Conservation (phyloP, 2,113 vertebrate genomes). For the Tragelaphus imberbis region DNA sequence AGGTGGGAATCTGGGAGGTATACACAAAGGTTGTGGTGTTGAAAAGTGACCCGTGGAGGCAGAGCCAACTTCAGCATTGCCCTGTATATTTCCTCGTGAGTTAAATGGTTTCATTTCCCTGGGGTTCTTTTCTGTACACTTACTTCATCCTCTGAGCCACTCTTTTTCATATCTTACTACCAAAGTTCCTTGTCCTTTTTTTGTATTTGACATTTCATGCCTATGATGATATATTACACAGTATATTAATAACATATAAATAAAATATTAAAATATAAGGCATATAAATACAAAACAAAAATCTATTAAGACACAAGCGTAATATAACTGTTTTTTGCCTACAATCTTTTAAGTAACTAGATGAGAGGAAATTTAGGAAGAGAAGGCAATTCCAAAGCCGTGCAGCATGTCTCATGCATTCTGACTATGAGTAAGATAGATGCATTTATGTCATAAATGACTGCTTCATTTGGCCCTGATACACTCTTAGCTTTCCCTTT, state of each 20-base stretch:
- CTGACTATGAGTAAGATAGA: background rate
- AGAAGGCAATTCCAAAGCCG: background rate
- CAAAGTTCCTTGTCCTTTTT: background rate
- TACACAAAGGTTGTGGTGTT: background rate
- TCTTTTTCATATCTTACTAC: background rate
- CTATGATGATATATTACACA: background rate
- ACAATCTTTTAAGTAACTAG: conserved; percentile 2
- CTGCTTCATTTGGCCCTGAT: background rate
- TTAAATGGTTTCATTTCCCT: background rate
- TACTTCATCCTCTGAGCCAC: background rate
- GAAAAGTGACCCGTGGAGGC: background rate
- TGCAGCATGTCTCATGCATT: background rate
- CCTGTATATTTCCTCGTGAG: background rate
- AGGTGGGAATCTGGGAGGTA: background rate
- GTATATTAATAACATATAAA: background rate
- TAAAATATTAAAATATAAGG: background rate
- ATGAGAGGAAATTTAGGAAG: background rate
- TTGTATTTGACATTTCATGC: background rate
- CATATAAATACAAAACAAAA: background rate
- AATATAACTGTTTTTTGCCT: background rate
- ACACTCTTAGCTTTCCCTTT: background rate
- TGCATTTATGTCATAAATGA: conserved; percentile 5
- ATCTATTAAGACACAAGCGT: background rate
- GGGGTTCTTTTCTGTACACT: background rate
- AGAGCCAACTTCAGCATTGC: background rate